Conservation (phyloP, 2,888 invertebrate species). For the Caenorhabditis sp. region DNA sequence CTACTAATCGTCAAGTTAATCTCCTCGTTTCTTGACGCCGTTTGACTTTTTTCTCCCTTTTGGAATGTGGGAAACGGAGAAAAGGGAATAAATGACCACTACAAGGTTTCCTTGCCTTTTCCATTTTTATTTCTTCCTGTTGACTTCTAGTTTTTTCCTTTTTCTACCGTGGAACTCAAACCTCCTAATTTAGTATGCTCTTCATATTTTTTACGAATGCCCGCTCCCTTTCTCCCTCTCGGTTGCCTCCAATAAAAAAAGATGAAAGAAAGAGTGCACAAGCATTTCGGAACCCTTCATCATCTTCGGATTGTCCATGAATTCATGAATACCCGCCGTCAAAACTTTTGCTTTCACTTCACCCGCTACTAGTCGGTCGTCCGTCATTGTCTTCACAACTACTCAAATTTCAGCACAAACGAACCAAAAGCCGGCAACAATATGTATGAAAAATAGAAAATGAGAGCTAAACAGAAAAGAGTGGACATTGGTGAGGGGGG, state of each 20-base stretch:
- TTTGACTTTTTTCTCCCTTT: constrained; percentile 11
- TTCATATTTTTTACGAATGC: constrained; percentile 35
- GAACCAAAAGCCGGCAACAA: constrained; percentile 34
- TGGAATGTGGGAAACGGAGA: background rate
- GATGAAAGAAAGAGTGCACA: constrained; percentile 30
- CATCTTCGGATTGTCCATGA: constrained; percentile 47
- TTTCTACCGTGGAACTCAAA: constrained; percentile 14
- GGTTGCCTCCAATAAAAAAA: constrained; percentile 26
- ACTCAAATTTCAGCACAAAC: constrained; percentile 61
- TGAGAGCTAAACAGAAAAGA: constrained; percentile 8
- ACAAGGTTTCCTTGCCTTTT: constrained; percentile 8
- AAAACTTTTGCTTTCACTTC: constrained; percentile 53
- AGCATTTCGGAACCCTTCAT: constrained; percentile 61
- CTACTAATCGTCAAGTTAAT: constrained; percentile 56
- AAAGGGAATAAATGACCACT: constrained; percentile 36
- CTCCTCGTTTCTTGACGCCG: constrained; percentile 34
- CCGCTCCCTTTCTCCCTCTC: constrained; percentile 9
- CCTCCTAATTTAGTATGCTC: constrained; percentile 39
- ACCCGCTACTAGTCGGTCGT: no score
- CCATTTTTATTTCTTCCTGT: constrained; percentile 16
- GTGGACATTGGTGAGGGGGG: background rate
- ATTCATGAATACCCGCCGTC: constrained; percentile 60
- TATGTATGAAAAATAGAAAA: constrained; percentile 57
- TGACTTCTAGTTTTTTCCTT: constrained; percentile 16
- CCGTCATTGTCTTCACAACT: constrained; percentile 55